Evolutionary conservation across 1,140 invertebrate genomes (phyloP), one percentile per base, ranked within the genome.

Genomic region (Drosophila guanche): DNA sequence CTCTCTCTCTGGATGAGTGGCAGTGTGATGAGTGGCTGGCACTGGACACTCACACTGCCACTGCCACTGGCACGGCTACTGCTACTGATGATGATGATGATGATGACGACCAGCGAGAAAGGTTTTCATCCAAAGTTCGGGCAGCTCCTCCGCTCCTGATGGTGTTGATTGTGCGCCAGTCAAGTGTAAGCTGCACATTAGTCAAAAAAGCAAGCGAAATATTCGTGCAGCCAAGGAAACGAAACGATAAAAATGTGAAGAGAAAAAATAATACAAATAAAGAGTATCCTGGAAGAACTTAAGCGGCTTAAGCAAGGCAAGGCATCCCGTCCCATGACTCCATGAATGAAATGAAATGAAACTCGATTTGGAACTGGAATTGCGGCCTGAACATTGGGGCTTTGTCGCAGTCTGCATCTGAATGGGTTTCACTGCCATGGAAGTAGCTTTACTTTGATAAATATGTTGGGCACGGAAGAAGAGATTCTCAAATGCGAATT

Each of bases 141-240:
- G 47, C 20, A 54, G 61, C 51, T 57, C 58, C 50, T 57, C 75
- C 16, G 16, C 59, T 57, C 72, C 61, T 68, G 81, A 83, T 86
- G 83, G 83, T 88, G 83, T 86, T 86, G 83, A 86, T 86, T 86
- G 83, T 88, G 83, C 78, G 83, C 78, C 83, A 88, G 83, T 86
- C 83, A 86, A 86, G 83, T 86, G 83, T 86, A 86, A 88, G 83
- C 79, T 86, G 83, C 74, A 86, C 83, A 86, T 86, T 86, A 86
- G 83, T 86, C 83, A 86, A 78, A 86, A 81, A 70, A 56, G 8
- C 43, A 68, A 42, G 42, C 59, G 55, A 61, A 56, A 47, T 45
- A 53, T 37, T 22, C 22, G 52, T 47, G 53, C 23, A 43, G 57
- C 40, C 42, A 45, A 66, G 25, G 50, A 61, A 66, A 48, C 41